Evolutionary conservation across 2,888 invertebrate genomes (phyloP), one percentile per base, ranked within the genome.

Genomic region (Hyposoter didymator): DNA sequence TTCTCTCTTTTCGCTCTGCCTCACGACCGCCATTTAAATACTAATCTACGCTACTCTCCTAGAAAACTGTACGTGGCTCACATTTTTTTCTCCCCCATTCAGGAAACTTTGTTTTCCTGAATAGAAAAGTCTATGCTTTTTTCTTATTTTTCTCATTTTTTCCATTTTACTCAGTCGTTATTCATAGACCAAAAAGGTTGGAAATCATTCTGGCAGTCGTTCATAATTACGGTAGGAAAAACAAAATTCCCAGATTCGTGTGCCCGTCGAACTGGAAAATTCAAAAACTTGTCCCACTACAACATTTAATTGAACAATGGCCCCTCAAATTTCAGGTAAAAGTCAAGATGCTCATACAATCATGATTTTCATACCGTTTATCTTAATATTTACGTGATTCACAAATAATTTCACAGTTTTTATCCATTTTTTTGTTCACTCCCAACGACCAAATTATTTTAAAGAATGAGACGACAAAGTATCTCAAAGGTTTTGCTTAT

Each of bases 21-120:
- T 39, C 52, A 52, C 43, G 76, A 52, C 76, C 52, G 39, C 19
- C 66, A 78, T 66, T 78, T 78, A 67, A 78, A 67, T 55, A 67
- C 66, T 52, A 67, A 78, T 67, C 52, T 39, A 64, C 32, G 62
- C 64, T 64, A 19, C 75, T 64, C 62, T 43, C 10, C n/a, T 75
- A 43, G 47, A 78, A 67, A 78, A 55, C 43, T 43, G 52, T 52
- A 67, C 52, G 49, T 17, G 67, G 52, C 47, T 78, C 5, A 67
- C 19, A 32, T 59, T 32, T 45, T 22, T 59, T 22, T 43, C 45
- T 28, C 12, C 45, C 55, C 55, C 67, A 28, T 49, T 14, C 49
- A 22, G 59, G 28, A 73, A 39, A 14, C 55, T 43, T 49, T 66
- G 64, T 45, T 14, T 66, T 66, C 66, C 32, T 39, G 14, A n/a